A percentile compares a stretch with the other conserved stretches of the same genome.
phyloP scores from a whole-genome alignment of 2,113 vertebrate species.

The Triplophysa dalaica region DNA sequence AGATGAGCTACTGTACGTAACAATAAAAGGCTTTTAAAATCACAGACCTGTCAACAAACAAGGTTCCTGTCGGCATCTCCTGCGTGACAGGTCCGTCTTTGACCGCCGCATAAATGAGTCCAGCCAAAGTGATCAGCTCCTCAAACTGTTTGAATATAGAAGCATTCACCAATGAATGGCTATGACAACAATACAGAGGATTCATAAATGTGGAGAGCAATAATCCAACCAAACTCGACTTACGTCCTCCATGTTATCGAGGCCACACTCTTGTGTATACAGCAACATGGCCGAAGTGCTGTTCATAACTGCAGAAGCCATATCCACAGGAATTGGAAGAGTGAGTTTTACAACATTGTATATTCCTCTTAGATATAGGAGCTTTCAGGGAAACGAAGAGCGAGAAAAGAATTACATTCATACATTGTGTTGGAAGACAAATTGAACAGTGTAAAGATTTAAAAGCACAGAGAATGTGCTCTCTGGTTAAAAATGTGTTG shows the following conservation, averaged over 20 bases:
- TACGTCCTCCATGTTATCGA: slow-evolving; percentile 44
- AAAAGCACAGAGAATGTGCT: neutral
- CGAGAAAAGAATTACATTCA: neutral
- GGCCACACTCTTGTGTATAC: slow-evolving; percentile 40
- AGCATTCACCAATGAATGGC: neutral
- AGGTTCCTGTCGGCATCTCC: slow-evolving; percentile 57
- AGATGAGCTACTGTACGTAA: neutral
- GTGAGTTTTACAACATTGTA: rapidly evolving
- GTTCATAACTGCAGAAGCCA: slow-evolving; percentile 43
- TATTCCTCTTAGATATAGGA: slow-evolving; percentile 27
- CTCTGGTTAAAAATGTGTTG: no score
- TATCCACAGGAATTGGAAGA: rapidly evolving
- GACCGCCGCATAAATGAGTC: slow-evolving; percentile 7
- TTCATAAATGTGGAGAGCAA: neutral
- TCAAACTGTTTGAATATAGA: slow-evolving; percentile 40
- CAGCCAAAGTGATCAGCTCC: slow-evolving; percentile 2
- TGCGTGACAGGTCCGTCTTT: neutral
- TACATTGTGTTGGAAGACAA: neutral
- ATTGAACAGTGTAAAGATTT: neutral
- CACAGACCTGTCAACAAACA: slow-evolving; percentile 66
- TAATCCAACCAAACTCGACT: neutral
- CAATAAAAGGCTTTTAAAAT: neutral
- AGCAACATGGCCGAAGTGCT: slow-evolving; percentile 57
- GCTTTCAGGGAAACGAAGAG: slow-evolving; percentile 45
- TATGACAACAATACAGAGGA: neutral